Conservation (phyloP, 1,140 invertebrate genomes). For the Leptopilina clavipes region DNA sequence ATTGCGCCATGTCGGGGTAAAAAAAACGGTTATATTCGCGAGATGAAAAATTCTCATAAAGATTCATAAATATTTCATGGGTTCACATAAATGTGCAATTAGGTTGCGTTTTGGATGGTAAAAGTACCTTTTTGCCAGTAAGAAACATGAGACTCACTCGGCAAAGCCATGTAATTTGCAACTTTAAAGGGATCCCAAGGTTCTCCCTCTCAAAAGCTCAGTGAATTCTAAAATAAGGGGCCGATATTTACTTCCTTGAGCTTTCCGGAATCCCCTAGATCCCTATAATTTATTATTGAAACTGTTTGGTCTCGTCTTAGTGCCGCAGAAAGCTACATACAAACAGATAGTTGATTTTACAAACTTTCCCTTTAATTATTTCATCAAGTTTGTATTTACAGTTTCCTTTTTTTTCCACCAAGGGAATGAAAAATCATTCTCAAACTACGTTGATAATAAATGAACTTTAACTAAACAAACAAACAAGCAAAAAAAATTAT, state of each 20-base stretch:
- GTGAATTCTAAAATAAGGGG: constrained; percentile 34
- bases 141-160: constrained; percentile 26
- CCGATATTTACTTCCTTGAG: constrained; percentile 33
- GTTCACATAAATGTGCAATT: constrained; percentile 59
- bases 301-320: constrained; percentile 25
- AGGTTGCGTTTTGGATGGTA: constrained; percentile 53
- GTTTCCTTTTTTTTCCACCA: neutral
- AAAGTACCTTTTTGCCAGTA: constrained; percentile 46
- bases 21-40: neutral
- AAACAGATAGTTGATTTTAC: neutral
- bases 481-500: no score
- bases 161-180: constrained; percentile 31
- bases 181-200: constrained; percentile 24
- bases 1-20: neutral
- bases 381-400: neutral
- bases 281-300: constrained; percentile 30
- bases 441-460: no score
- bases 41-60: constrained; percentile 58
- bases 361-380: constrained; percentile 6
- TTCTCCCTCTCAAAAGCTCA: constrained; percentile 27
- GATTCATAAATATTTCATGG: constrained; percentile 65
- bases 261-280: constrained; percentile 24
- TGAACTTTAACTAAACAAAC: no score
- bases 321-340: constrained; percentile 1
- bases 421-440: no score